Conservation (phyloP, 2,888 invertebrate species). For the Drosophila fungiperda region DNA sequence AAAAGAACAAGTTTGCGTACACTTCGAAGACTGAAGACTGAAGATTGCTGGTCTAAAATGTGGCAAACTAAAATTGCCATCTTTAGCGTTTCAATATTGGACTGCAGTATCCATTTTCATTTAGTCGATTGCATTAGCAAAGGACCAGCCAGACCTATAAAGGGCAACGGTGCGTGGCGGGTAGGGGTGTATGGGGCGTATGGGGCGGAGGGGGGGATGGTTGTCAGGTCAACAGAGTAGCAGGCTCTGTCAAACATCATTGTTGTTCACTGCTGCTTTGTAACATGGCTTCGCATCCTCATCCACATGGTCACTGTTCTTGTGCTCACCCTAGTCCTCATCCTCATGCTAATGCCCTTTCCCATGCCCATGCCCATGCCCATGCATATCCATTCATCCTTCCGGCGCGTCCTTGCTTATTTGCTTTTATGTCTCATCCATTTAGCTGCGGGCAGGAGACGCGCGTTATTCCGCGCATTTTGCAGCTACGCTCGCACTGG, state of each 20-base stretch:
- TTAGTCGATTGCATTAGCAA: constrained; percentile 51
- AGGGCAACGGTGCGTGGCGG: not conserved
- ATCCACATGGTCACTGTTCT: not conserved
- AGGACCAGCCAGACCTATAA: constrained; percentile 8
- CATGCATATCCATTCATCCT: constrained; percentile 12
- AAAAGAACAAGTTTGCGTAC: constrained; percentile 5
- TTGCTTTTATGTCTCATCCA: constrained; percentile 46
- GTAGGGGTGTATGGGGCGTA: not conserved
- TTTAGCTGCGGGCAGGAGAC: constrained; percentile 97
- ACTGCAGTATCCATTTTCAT: constrained; percentile 19
- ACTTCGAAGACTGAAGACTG: not conserved
- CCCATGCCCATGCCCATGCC: not conserved
- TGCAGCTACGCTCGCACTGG: constrained; percentile 98
- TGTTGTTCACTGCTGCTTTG: constrained; percentile 52
- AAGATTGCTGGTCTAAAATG: not conserved
- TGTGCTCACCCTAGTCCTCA: not conserved
- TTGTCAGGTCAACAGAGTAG: not conserved
- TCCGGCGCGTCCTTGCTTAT: constrained; percentile 35
- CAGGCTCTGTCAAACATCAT: constrained; percentile 48
- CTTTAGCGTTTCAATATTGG: constrained; percentile 18
- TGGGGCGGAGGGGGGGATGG: not conserved
- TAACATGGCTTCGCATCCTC: constrained; percentile 32
- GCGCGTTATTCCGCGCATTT: constrained; percentile 97
- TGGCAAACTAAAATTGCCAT: constrained; percentile 25
- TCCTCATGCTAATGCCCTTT: not conserved